phyloP scores from a whole-genome alignment of 2,888 invertebrate genomes.

The Vesta saturnalis region DNA sequence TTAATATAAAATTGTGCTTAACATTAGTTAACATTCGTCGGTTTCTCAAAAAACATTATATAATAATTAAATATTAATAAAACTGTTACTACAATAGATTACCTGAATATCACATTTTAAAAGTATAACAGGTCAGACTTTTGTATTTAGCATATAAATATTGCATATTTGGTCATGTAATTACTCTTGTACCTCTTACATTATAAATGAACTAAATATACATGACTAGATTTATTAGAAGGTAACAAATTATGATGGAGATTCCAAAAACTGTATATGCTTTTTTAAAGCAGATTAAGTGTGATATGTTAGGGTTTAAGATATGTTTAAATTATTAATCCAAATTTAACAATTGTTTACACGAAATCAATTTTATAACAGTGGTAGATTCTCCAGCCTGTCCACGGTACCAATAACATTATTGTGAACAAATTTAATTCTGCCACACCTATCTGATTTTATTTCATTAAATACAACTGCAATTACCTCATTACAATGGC shows the following conservation, averaged over 20 bases:
- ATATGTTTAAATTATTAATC: constrained; percentile 1
- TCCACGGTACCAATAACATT: no score
- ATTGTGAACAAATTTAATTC: no score
- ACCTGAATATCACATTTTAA: constrained; percentile 54
- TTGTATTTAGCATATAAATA: constrained; percentile 49
- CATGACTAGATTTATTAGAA: constrained; percentile 35
- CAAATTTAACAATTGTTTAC: no score
- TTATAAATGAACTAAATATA: constrained; percentile 31
- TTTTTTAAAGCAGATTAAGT: neutral
- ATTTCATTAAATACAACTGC: no score
- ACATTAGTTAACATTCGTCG: constrained; percentile 22
- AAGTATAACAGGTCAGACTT: constrained; percentile 56
- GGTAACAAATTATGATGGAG: constrained; percentile 20
- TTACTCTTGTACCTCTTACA: constrained; percentile 49
- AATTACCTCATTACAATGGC: no score
- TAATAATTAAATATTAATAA: constrained; percentile 28
- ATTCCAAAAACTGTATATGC: no score
- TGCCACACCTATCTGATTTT: no score
- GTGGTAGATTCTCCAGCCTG: no score
- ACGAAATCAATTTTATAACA: no score
- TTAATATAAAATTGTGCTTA: constrained; percentile 14
- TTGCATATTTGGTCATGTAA: constrained; percentile 49
- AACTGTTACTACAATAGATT: constrained; percentile 48
- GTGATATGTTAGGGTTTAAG: neutral
- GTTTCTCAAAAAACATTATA: constrained; percentile 10